Percentiles rank a stretch among this genome's conserved stretches.
These are phyloP conservation scores for Hesperia comma DNA, from an alignment of 2,888 invertebrate genomes.

Conservation along the genomic window DNA sequence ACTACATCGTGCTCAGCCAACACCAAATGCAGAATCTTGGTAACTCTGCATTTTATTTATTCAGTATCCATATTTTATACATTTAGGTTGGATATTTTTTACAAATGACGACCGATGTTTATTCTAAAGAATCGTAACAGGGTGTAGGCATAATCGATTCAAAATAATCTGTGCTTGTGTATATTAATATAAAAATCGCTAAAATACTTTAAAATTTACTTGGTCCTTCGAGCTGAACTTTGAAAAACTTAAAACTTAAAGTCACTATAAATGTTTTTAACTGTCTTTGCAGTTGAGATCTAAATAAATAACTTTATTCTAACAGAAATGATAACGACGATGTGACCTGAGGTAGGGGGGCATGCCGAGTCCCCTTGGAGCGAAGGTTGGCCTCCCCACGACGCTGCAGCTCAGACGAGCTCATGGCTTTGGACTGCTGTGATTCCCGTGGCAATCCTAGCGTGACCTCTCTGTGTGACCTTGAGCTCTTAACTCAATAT, in stretches of 20 bases:
- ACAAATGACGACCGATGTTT: too few species aligned
- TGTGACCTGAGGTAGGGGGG: conserved; percentile 72
- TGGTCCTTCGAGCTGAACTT: neutral
- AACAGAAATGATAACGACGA: conserved; percentile 76
- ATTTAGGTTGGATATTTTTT: too few species aligned
- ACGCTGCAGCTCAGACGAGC: conserved; percentile 36
- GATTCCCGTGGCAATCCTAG: conserved; percentile 40
- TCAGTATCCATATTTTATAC: too few species aligned
- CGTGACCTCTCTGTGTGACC: conserved; percentile 31
- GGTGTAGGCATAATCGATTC: too few species aligned
- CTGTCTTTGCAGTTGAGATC: too few species aligned
- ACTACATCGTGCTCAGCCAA: conserved; percentile 76
- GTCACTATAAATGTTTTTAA: too few species aligned
- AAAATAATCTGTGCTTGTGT: too few species aligned
- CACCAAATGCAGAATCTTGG: conserved; percentile 80
- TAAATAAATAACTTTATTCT: neutral
- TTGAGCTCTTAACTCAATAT: conserved; percentile 1
- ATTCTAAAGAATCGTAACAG: too few species aligned
- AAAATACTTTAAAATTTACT: neutral
- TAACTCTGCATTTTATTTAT: conserved; percentile 41
- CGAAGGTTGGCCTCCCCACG: conserved; percentile 68
- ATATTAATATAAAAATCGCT: too few species aligned
- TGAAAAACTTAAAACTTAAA: neutral
- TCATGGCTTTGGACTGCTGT: conserved; percentile 36
- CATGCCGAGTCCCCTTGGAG: conserved; percentile 63